phyloP scores from a whole-genome alignment of 2,113 vertebrate genomes.

The Macroglossus sobrinus region DNA sequence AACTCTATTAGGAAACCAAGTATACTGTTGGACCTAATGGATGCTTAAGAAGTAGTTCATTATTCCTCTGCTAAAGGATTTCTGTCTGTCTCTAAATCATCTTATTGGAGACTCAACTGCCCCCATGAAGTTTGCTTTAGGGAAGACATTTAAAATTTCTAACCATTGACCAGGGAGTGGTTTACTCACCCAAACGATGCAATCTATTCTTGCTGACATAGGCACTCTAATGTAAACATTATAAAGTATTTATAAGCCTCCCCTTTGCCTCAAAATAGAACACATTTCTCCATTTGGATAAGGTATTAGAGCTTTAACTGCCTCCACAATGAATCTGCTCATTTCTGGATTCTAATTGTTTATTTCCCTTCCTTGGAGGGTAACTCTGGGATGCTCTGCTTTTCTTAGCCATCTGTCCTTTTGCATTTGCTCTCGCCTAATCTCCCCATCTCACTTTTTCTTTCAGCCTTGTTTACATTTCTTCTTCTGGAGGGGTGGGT shows the following conservation, averaged over 20 bases:
- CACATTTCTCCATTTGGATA: conserved; percentile 34
- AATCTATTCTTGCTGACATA: conserved; percentile 56
- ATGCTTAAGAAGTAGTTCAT: conserved; percentile 50
- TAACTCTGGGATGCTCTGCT: neutral
- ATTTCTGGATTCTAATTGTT: conserved; percentile 33
- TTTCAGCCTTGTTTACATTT: conserved; percentile 48
- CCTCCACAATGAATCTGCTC: conserved; percentile 8
- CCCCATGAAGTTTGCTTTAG: conserved; percentile 48
- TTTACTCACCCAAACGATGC: conserved; percentile 42
- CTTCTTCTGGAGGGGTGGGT: conserved; percentile 43
- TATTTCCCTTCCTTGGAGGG: neutral
- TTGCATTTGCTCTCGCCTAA: conserved; percentile 17
- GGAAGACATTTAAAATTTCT: conserved; percentile 59
- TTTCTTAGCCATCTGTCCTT: conserved; percentile 51
- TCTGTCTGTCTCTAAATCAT: conserved; percentile 42
- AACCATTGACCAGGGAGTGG: conserved; percentile 49
- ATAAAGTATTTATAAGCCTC: conserved; percentile 73
- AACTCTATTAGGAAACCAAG: neutral
- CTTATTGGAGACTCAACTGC: conserved; percentile 47
- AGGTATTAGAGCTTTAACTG: conserved; percentile 42
- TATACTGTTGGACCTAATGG: conserved; percentile 1
- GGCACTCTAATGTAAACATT: conserved; percentile 56
- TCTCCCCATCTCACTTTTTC: conserved; percentile 35
- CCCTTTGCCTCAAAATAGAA: conserved; percentile 66
- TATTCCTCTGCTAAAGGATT: conserved; percentile 41